phyloP scores from a whole-genome alignment of 2,113 vertebrate species.

The Gnathonemus echidnorhynchus region DNA sequence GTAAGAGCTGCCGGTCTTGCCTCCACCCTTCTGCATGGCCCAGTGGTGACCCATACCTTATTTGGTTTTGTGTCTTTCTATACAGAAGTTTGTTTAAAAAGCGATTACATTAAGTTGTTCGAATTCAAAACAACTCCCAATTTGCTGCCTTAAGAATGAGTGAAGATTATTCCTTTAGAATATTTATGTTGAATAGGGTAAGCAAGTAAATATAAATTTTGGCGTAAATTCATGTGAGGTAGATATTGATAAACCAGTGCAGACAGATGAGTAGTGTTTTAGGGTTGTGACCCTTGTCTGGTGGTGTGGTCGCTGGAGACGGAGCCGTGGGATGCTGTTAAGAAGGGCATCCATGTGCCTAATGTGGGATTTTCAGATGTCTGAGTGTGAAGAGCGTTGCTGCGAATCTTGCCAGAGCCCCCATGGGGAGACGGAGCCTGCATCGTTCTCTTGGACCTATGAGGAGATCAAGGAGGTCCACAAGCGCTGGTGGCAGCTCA shows the following conservation, averaged over 20 bases:
- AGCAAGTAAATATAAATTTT: neutral
- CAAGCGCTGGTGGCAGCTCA: constrained; percentile 95
- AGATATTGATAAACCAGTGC: neutral
- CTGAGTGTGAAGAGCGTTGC: constrained; percentile 11
- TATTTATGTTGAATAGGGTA: neutral
- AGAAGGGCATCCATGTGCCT: neutral
- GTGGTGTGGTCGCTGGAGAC: neutral
- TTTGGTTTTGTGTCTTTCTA: neutral
- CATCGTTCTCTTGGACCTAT: constrained; percentile 96
- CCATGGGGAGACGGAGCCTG: constrained; percentile 87
- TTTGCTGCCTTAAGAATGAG: neutral
- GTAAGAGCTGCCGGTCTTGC: constrained; percentile 51
- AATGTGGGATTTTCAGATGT: neutral
- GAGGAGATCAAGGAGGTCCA: constrained; percentile 99
- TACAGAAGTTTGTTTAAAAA: neutral
- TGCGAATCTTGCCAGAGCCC: constrained; percentile 61
- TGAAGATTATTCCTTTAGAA: neutral
- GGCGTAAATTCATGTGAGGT: neutral
- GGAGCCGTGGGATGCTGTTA: neutral
- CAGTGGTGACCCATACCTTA: neutral
- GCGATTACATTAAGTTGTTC: neutral
- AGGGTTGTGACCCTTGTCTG: neutral
- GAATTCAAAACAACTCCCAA: neutral
- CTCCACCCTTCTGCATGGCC: neutral
- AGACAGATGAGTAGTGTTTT: neutral